phyloP scores from a whole-genome alignment of 2,797 vertebrate genomes.

The Oryzias dopingdopingensis region DNA sequence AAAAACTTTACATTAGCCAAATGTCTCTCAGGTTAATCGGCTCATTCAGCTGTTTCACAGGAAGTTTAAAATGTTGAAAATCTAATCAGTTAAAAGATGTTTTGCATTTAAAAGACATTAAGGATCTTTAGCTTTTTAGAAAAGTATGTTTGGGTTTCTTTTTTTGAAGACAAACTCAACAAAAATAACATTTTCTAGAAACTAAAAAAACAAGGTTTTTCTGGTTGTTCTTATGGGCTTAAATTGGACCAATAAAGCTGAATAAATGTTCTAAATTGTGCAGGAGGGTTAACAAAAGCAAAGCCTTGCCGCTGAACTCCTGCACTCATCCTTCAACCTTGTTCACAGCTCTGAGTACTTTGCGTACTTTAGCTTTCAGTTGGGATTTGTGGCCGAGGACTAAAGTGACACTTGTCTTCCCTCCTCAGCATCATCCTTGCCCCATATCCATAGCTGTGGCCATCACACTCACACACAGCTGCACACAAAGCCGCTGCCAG shows the following conservation, averaged over 20 bases:
- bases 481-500: slow-evolving; percentile 20
- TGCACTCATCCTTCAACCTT: slow-evolving; percentile 8
- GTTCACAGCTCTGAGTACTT: slow-evolving; percentile 10
- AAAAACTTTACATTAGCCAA: no score
- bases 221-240: no score
- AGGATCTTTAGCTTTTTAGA: no score
- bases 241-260: neutral
- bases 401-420: slow-evolving; percentile 59
- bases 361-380: slow-evolving; percentile 18
- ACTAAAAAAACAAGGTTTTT: no score
- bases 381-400: slow-evolving; percentile 26
- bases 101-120: no score
- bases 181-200: no score
- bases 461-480: slow-evolving; percentile 18
- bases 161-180: no score
- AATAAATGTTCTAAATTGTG: slow-evolving; percentile 3
- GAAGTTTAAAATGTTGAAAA: no score
- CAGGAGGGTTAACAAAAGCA: neutral
- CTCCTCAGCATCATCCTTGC: slow-evolving; percentile 46
- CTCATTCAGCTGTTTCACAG: no score
- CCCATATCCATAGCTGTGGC: slow-evolving; percentile 18
- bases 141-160: no score
- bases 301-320: neutral
- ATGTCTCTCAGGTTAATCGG: no score
- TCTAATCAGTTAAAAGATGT: no score